A percentile compares a stretch with the other conserved stretches of the same genome.
phyloP scores from a whole-genome alignment of 2,797 vertebrate genomes.

The Eulemur rubriventer region DNA sequence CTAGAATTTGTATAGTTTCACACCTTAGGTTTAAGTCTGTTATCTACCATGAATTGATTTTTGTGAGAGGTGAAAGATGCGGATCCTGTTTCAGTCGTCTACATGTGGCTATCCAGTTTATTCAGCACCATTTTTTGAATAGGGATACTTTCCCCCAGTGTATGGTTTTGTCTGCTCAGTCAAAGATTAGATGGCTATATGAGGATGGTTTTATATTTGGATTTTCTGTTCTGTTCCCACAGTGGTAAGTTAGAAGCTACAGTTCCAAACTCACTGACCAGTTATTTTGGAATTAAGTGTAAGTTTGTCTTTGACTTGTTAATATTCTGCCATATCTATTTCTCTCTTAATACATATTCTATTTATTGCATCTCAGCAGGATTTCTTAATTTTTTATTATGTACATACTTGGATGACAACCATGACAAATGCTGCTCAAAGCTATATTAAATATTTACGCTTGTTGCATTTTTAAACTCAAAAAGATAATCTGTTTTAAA shows the following conservation, averaged over 20 bases:
- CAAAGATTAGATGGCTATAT: too few relatives aligned
- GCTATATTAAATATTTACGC: conserved; percentile 30
- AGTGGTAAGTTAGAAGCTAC: neutral
- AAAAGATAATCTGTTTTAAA: conserved; percentile 52
- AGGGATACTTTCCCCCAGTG: too few relatives aligned
- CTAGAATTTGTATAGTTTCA: too few relatives aligned
- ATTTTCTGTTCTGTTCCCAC: too few relatives aligned
- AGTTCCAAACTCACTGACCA: neutral
- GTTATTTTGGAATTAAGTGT: conserved; percentile 33
- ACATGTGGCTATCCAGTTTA: too few relatives aligned
- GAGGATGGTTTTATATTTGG: too few relatives aligned
- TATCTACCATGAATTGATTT: too few relatives aligned
- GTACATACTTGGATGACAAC: conserved; percentile 28
- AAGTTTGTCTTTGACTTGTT: conserved; percentile 51
- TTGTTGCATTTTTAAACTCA: conserved; percentile 51
- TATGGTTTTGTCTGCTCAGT: too few relatives aligned
- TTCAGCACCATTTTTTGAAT: too few relatives aligned
- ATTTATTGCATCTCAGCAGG: neutral
- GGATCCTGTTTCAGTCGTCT: too few relatives aligned
- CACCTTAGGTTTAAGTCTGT: too few relatives aligned
- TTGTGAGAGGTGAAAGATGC: too few relatives aligned
- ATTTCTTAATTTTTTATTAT: conserved; percentile 66
- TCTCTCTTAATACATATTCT: conserved; percentile 8
- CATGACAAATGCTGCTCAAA: conserved; percentile 19
- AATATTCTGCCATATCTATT: conserved; percentile 61